phyloP scores from a whole-genome alignment of 2,113 vertebrate genomes.

The Labeo catla region DNA sequence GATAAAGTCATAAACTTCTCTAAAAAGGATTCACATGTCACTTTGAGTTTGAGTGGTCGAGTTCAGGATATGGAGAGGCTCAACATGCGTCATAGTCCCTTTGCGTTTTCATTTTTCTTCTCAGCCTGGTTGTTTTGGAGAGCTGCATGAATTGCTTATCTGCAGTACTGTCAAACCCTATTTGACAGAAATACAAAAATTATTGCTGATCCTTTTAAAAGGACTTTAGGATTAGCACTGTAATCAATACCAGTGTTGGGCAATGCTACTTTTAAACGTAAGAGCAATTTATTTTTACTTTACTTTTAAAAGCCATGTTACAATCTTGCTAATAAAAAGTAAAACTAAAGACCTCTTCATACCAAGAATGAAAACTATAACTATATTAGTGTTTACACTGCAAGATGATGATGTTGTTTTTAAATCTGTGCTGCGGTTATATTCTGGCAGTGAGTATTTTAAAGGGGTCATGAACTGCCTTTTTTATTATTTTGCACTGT shows the following conservation, averaged over 20 bases:
- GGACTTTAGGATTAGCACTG: background rate
- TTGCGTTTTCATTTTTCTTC: slow-evolving; percentile 17
- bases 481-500: no score
- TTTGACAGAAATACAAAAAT: background rate
- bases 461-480: no score
- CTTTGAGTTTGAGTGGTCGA: slow-evolving; percentile 40
- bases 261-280: background rate
- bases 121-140: slow-evolving; percentile 8
- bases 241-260: background rate
- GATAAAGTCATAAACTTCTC: slow-evolving; percentile 52
- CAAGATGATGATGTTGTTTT: background rate
- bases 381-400: background rate
- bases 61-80: slow-evolving; percentile 39
- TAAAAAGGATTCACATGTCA: slow-evolving; percentile 47
- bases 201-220: background rate
- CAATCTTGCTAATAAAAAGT: background rate
- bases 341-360: background rate
- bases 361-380: background rate
- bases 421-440: background rate
- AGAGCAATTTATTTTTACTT: background rate
- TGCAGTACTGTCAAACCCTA: background rate
- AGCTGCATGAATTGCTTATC: background rate
- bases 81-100: slow-evolving; percentile 16
- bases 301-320: background rate
- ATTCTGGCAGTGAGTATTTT: background rate